Evolutionary conservation across 1,140 invertebrate species (phyloP).

Genomic region (Drosophila jambulina): DNA sequence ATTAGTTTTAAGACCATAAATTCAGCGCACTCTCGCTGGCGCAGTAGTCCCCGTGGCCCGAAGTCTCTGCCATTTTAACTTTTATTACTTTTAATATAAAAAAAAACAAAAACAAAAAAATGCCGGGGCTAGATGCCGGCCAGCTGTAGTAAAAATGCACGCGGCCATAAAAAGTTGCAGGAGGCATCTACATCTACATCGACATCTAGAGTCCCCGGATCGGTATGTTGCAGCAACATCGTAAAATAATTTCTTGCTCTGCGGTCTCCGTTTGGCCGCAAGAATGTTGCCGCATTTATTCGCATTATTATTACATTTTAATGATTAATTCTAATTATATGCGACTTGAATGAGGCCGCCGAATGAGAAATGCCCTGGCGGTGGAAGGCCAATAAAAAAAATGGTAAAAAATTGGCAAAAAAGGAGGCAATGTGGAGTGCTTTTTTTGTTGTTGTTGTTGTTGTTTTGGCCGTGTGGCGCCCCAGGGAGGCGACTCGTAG

Average conservation of each 20-base stretch:
- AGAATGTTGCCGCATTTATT: slow-evolving; percentile 83
- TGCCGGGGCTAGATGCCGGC: slow-evolving; percentile 59
- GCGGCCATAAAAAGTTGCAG: slow-evolving; percentile 79
- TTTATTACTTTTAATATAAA: slow-evolving; percentile 84
- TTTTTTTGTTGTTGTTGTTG: slow-evolving; percentile 3
- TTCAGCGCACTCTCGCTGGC: slow-evolving; percentile 53
- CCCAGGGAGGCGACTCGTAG: slow-evolving; percentile 34
- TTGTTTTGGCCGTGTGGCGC: slow-evolving; percentile 47
- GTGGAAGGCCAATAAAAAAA: slow-evolving; percentile 27
- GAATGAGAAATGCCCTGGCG: slow-evolving; percentile 17
- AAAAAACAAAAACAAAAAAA: slow-evolving; percentile 33
- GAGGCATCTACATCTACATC: slow-evolving; percentile 53
- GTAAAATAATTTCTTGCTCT: slow-evolving; percentile 73
- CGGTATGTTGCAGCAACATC: slow-evolving; percentile 58
- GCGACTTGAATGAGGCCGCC: slow-evolving; percentile 73
- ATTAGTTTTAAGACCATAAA: slow-evolving; percentile 83
- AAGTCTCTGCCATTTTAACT: slow-evolving; percentile 71
- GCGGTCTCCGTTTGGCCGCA: slow-evolving; percentile 39
- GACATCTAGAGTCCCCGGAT: slow-evolving; percentile 9
- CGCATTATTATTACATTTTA: slow-evolving; percentile 84
- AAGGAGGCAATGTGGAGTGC: slow-evolving; percentile 23
- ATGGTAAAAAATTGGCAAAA: not conserved
- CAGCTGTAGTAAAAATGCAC: slow-evolving; percentile 81
- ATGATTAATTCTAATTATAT: slow-evolving; percentile 85
- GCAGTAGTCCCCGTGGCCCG: not conserved